These are phyloP conservation scores for Myoxocephalus aenaeus DNA, from an alignment of 2,797 vertebrate species.

Conservation along the genomic window DNA sequence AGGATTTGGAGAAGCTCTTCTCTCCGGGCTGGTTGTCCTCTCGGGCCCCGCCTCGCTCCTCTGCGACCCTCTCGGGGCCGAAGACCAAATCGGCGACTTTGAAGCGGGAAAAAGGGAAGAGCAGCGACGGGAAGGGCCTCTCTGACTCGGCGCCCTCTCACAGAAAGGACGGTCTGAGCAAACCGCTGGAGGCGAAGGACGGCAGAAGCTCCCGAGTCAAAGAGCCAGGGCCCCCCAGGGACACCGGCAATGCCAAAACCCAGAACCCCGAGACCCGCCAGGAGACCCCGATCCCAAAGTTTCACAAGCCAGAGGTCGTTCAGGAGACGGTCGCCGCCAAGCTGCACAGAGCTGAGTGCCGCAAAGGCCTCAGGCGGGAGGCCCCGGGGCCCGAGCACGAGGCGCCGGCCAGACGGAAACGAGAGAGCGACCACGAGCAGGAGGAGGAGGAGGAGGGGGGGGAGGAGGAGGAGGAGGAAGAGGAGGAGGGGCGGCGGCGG, in stretches of 20 bases:
- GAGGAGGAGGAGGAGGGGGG: slow-evolving; percentile 80
- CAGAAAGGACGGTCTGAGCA: slow-evolving; percentile 50
- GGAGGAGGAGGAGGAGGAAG: slow-evolving; percentile 79
- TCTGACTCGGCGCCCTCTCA: slow-evolving; percentile 22
- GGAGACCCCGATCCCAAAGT: slow-evolving; percentile 16
- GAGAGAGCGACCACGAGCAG: slow-evolving; percentile 76
- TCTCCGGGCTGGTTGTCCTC: slow-evolving; percentile 59
- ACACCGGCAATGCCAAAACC: background rate
- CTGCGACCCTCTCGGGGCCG: slow-evolving; percentile 39
- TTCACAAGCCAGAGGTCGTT: slow-evolving; percentile 16
- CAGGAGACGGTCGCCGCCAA: slow-evolving; percentile 30
- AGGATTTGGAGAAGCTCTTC: slow-evolving; percentile 68
- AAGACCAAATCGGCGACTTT: slow-evolving; percentile 56
- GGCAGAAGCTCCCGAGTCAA: slow-evolving; percentile 5
- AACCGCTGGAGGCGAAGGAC: slow-evolving; percentile 41
- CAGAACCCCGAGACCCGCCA: background rate
- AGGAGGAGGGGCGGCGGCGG: slow-evolving; percentile 55
- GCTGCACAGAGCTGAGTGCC: slow-evolving; percentile 51
- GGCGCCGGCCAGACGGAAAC: slow-evolving; percentile 58
- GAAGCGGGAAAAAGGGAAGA: slow-evolving; percentile 59
- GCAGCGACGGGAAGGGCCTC: slow-evolving; percentile 32
- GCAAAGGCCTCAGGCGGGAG: slow-evolving; percentile 46
- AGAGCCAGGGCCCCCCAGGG: background rate
- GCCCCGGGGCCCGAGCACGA: slow-evolving; percentile 29
- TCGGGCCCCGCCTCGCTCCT: slow-evolving; percentile 51